Conservation (phyloP, 1,140 invertebrate species). For the Lucilia sericata region DNA sequence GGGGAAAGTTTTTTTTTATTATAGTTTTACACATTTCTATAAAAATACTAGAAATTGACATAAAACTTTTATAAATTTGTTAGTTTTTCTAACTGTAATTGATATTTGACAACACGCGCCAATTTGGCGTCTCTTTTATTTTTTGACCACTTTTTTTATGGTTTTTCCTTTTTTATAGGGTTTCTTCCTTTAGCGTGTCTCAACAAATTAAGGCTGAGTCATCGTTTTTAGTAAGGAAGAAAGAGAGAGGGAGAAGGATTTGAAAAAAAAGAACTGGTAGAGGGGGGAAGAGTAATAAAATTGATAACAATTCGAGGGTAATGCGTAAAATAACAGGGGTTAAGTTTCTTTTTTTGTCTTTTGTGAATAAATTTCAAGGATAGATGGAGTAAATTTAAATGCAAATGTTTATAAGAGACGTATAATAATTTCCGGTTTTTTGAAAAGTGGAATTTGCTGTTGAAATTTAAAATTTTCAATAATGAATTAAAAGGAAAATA, state of each 20-base stretch:
- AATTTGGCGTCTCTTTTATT: conserved; percentile 24
- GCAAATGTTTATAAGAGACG: not conserved
- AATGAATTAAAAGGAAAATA: no score
- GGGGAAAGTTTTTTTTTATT: not conserved
- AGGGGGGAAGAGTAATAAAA: not conserved
- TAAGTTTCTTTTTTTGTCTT: not conserved
- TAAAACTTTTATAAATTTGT: not conserved
- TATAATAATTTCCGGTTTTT: not conserved
- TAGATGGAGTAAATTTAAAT: not conserved
- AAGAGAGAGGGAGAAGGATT: not conserved
- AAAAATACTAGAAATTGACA: not conserved
- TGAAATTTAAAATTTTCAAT: no score
- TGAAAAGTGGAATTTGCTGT: not conserved
- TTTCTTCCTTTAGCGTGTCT: conserved; percentile 30
- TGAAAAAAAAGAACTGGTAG: not conserved
- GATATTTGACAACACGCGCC: conserved; percentile 14
- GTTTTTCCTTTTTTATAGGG: conserved; percentile 20
- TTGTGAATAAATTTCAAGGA: not conserved
- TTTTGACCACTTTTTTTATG: not conserved
- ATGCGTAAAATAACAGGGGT: not conserved
- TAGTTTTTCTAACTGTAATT: not conserved
- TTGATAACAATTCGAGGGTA: not conserved
- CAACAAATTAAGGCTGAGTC: conserved; percentile 31
- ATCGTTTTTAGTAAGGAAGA: not conserved
- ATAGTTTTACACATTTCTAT: not conserved